phyloP scores from a whole-genome alignment of 1,140 invertebrate genomes.

The Mesaphorura yosii region DNA sequence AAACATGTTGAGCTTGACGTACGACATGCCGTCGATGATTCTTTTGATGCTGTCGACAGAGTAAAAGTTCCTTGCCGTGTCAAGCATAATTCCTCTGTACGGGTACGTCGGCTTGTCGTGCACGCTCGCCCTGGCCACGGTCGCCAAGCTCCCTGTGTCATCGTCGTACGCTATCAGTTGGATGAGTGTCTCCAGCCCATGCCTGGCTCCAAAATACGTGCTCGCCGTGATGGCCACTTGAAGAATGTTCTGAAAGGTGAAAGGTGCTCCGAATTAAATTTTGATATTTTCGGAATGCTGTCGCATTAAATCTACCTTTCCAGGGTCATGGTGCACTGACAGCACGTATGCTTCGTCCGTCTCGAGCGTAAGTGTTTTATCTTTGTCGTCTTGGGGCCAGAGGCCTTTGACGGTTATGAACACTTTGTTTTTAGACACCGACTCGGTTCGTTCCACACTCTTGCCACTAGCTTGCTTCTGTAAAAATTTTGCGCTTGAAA shows the following conservation, averaged over 20 bases:
- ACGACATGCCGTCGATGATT: conserved; percentile 66
- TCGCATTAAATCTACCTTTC: not conserved
- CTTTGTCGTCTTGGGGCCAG: not conserved
- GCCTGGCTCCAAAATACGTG: conserved; percentile 59
- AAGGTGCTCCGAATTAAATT: too few species aligned
- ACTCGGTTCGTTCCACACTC: not conserved
- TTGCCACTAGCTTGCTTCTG: not conserved
- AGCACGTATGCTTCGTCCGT: conserved; percentile 58
- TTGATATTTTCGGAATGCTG: too few species aligned
- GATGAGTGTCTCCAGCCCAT: conserved; percentile 61
- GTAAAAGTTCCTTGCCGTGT: conserved; percentile 64
- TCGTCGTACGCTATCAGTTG: conserved; percentile 49
- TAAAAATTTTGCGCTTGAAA: not conserved
- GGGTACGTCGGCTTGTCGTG: conserved; percentile 57
- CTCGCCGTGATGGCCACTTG: conserved; percentile 47
- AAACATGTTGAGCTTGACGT: conserved; percentile 69
- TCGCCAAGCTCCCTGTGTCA: conserved; percentile 27
- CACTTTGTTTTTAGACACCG: not conserved
- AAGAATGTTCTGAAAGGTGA: conserved; percentile 34
- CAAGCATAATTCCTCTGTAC: conserved; percentile 62
- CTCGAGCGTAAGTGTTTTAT: conserved; percentile 43
- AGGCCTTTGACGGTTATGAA: not conserved
- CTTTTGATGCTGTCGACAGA: conserved; percentile 53
- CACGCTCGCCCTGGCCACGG: conserved; percentile 49
- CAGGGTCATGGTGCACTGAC: conserved; percentile 35